phyloP scores from a whole-genome alignment of 2,797 vertebrate species.

The Myotis findleyi region DNA sequence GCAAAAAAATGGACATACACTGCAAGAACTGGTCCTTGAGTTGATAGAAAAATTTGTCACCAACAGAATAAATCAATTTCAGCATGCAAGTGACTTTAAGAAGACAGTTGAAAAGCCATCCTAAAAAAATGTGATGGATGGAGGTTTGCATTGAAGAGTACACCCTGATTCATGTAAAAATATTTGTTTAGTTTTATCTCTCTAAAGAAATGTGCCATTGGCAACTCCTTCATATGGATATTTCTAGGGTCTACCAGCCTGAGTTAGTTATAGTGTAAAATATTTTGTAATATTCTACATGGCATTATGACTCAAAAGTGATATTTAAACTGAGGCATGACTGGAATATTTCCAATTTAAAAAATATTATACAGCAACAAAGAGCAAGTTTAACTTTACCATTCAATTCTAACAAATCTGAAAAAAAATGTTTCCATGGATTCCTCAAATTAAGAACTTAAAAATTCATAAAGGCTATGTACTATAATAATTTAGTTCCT shows the following conservation, averaged over 20 bases:
- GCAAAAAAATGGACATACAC: slow-evolving; percentile 33
- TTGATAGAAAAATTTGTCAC: slow-evolving; percentile 65
- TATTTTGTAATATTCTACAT: slow-evolving; percentile 11
- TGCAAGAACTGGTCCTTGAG: slow-evolving; percentile 35
- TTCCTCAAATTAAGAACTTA: background rate
- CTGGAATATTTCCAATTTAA: background rate
- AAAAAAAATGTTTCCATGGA: background rate
- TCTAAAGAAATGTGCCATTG: slow-evolving; percentile 29
- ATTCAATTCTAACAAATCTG: background rate
- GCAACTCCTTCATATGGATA: background rate
- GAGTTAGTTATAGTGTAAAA: slow-evolving; percentile 26
- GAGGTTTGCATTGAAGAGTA: background rate
- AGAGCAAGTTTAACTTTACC: background rate
- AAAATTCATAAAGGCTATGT: background rate
- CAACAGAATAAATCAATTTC: slow-evolving; percentile 54
- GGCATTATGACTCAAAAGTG: background rate
- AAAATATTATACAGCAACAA: background rate
- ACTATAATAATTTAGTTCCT: background rate
- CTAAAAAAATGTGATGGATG: slow-evolving; percentile 53
- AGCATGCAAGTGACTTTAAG: slow-evolving; percentile 38
- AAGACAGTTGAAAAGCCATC: slow-evolving; percentile 14
- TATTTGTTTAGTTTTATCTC: slow-evolving; percentile 59
- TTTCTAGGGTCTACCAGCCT: slow-evolving; percentile 2
- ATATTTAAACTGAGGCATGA: background rate
- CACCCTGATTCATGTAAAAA: background rate